phyloP scores from a whole-genome alignment of 2,797 vertebrate species.

The Myripristis jacobus region DNA sequence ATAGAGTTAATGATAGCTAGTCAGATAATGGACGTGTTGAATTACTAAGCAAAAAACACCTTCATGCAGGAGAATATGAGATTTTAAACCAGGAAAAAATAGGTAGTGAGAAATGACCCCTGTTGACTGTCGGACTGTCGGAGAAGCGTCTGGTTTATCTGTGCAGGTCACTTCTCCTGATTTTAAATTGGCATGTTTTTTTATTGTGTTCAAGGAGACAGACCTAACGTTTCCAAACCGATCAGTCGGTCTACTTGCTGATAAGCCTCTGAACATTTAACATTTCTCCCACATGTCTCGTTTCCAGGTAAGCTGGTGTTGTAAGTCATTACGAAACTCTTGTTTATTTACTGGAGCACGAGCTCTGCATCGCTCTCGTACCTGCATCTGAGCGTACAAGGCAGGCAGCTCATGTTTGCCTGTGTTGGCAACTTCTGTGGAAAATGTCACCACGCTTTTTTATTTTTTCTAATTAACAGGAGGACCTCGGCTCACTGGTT shows the following conservation, averaged over 20 bases:
- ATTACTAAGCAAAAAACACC: too few species aligned
- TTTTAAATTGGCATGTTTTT: too few species aligned
- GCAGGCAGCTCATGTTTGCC: constrained; percentile 30
- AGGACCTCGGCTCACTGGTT: constrained; percentile 34
- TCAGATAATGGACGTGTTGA: too few species aligned
- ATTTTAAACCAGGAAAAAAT: too few species aligned
- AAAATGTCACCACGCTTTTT: neutral
- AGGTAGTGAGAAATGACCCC: too few species aligned
- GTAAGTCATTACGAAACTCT: constrained; percentile 4
- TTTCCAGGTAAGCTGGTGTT: constrained; percentile 25
- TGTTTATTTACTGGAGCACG: constrained; percentile 15
- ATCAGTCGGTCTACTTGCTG: constrained; percentile 23
- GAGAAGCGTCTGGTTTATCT: too few species aligned
- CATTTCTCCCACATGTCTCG: constrained; percentile 24
- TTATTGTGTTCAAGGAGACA: neutral
- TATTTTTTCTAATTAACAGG: constrained; percentile 31
- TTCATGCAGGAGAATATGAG: too few species aligned
- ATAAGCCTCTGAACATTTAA: too few species aligned
- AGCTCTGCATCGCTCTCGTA: neutral
- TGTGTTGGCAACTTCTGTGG: constrained; percentile 7
- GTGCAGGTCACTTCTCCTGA: too few species aligned
- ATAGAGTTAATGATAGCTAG: too few species aligned
- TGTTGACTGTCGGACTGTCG: too few species aligned
- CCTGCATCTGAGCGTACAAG: constrained; percentile 1
- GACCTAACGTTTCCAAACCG: neutral